Evolutionary conservation across 2,888 invertebrate genomes (phyloP).

Genomic region (Drosophila neoperkinsi): DNA sequence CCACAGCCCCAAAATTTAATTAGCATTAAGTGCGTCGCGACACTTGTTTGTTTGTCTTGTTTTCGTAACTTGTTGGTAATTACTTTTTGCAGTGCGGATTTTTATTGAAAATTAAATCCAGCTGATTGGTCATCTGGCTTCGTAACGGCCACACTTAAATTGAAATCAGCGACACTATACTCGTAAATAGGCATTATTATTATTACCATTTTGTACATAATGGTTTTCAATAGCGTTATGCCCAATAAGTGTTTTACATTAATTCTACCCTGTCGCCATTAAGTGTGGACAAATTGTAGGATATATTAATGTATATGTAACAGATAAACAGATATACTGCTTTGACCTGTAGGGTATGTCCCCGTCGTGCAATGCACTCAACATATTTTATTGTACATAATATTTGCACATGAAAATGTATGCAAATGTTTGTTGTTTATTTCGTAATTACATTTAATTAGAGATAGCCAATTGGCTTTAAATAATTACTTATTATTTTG

Average conservation of each 20-base stretch:
- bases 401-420: not conserved
- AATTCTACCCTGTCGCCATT: not conserved
- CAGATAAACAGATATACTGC: not conserved
- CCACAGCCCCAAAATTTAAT: constrained; percentile 65
- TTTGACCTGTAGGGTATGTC: not conserved
- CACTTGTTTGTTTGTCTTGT: constrained; percentile 31
- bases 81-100: constrained; percentile 62
- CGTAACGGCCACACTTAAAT: constrained; percentile 43
- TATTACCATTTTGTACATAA: constrained; percentile 20
- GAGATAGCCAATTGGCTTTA: not conserved
- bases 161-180: constrained; percentile 52
- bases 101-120: constrained; percentile 74
- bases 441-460: constrained; percentile 3
- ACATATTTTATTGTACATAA: not conserved
- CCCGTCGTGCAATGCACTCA: not conserved
- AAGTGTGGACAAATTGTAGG: not conserved
- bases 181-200: constrained; percentile 57
- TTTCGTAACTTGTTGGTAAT: constrained; percentile 76
- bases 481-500: not conserved
- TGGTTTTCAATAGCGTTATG: not conserved
- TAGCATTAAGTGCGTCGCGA: constrained; percentile 66
- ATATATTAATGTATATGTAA: not conserved
- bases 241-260: constrained; percentile 20
- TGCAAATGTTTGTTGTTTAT: constrained; percentile 3
- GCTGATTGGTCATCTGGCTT: constrained; percentile 47